phyloP scores from a whole-genome alignment of 2,797 vertebrate genomes.

The Rousettus madagascariensis region DNA sequence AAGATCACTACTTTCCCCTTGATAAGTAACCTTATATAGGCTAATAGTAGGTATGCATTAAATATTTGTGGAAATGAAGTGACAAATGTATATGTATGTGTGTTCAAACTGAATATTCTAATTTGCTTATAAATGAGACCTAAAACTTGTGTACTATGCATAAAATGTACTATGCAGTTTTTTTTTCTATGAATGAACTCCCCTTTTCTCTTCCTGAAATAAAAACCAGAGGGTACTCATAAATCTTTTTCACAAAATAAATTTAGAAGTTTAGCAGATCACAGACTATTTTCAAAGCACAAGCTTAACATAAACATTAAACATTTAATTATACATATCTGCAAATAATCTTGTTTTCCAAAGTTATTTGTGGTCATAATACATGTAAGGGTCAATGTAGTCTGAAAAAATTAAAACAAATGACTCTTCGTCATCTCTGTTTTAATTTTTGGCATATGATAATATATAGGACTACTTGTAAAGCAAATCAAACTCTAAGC shows the following conservation, averaged over 20 bases:
- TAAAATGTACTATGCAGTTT: not conserved
- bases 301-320: slow-evolving; percentile 18
- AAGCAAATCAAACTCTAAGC: slow-evolving; percentile 36
- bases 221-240: not conserved
- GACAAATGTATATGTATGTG: not conserved
- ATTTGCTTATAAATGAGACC: slow-evolving; percentile 46
- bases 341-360: slow-evolving; percentile 9
- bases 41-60: slow-evolving; percentile 1
- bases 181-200: slow-evolving; percentile 39
- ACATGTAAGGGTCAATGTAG: slow-evolving; percentile 1
- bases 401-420: slow-evolving; percentile 27
- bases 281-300: slow-evolving; percentile 49
- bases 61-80: slow-evolving; percentile 36
- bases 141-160: not conserved
- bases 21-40: not conserved
- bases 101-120: slow-evolving; percentile 40
- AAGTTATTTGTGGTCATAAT: slow-evolving; percentile 28
- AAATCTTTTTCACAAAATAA: slow-evolving; percentile 52
- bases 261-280: slow-evolving; percentile 39
- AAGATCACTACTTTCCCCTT: slow-evolving; percentile 15
- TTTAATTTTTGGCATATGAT: slow-evolving; percentile 31
- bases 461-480: not conserved
- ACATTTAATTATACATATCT: slow-evolving; percentile 10
- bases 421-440: not conserved
- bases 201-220: slow-evolving; percentile 37